phyloP scores from a whole-genome alignment of 2,113 vertebrate species.

The Coptodon bakossiorum region DNA sequence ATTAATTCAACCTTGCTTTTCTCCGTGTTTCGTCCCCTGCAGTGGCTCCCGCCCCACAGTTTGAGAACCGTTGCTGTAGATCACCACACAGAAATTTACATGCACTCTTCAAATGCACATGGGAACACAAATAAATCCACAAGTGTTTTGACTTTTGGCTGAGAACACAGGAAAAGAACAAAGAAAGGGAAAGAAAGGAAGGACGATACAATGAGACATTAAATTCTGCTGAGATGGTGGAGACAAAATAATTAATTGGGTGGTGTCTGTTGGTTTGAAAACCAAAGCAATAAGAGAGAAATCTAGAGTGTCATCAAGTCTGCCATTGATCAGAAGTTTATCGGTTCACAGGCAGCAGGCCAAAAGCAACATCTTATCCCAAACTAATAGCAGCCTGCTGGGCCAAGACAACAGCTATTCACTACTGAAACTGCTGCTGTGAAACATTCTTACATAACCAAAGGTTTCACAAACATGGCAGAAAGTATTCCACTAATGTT shows the following conservation, averaged over 20 bases:
- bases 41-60: neutral
- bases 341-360: neutral
- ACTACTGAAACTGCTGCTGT: neutral
- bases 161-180: neutral
- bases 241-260: neutral
- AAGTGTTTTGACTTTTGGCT: neutral
- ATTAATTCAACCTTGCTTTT: neutral
- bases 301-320: conserved; percentile 25
- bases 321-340: conserved; percentile 21
- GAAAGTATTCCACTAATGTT: neutral
- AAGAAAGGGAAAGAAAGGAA: neutral
- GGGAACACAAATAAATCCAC: neutral
- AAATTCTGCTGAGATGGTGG: neutral
- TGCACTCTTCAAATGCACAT: neutral
- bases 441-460: neutral
- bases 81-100: neutral
- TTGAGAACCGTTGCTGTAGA: neutral
- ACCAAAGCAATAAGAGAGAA: neutral
- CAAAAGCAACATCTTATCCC: conserved; percentile 10
- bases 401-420: neutral
- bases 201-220: neutral
- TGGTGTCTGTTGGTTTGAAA: neutral
- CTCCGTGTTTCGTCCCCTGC: neutral
- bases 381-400: neutral
- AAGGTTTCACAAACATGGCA: neutral